A percentile compares a stretch with the other conserved stretches of the same genome.
Evolutionary conservation across 2,113 vertebrate genomes (phyloP).

Genomic region (Podiceps cristatus): DNA sequence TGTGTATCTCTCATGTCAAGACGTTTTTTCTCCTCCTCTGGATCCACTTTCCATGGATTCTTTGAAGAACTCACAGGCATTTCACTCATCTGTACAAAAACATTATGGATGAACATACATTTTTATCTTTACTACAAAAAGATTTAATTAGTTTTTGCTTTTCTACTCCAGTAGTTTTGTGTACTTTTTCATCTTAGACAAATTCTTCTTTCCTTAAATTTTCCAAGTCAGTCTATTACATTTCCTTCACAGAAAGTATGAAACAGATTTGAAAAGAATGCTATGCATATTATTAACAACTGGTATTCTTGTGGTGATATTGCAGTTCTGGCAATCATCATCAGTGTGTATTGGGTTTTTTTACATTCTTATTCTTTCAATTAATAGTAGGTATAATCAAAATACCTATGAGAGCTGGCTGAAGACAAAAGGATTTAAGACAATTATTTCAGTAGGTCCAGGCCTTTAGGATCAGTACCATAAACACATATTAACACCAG

Average conservation of each 20-base stretch:
- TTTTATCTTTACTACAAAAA: neutral
- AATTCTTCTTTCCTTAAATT: neutral
- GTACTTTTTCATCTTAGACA: neutral
- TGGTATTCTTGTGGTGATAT: neutral
- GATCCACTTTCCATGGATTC: slow-evolving; percentile 82
- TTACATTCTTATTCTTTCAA: neutral
- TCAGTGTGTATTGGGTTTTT: rapidly evolving
- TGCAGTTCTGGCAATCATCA: neutral
- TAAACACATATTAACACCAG: neutral
- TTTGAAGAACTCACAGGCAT: slow-evolving; percentile 86
- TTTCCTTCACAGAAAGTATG: neutral
- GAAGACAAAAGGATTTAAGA: neutral
- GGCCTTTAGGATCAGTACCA: neutral
- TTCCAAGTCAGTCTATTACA: neutral
- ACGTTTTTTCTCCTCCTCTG: slow-evolving; percentile 68
- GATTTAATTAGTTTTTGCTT: neutral
- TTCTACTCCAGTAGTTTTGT: neutral
- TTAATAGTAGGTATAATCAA: neutral
- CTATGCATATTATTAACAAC: neutral
- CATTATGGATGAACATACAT: neutral
- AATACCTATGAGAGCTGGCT: neutral
- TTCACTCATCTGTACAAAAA: slow-evolving; percentile 85
- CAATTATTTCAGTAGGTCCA: neutral
- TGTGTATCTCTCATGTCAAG: slow-evolving; percentile 82
- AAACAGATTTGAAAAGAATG: neutral